Percentiles rank a stretch among this genome's conserved stretches.
Conservation (phyloP, 2,888 invertebrate genomes). For the Plagodis dolabraria region DNA sequence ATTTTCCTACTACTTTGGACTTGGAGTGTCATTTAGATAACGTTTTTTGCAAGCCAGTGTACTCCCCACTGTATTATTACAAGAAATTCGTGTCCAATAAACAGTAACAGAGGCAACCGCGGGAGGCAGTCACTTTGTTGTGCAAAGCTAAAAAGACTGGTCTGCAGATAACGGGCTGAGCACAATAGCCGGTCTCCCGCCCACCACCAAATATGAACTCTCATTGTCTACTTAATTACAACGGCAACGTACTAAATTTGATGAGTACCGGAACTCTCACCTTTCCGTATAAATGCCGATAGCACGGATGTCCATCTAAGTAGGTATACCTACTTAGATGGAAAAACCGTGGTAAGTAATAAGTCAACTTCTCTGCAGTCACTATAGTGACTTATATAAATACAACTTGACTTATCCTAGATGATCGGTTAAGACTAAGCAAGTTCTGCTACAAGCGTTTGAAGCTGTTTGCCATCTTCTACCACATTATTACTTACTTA, state of each 20-base stretch:
- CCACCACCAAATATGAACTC: slow-evolving; percentile 75
- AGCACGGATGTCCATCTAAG: neutral
- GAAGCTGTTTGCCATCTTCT: no score
- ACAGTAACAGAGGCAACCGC: slow-evolving; percentile 53
- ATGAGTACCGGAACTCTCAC: slow-evolving; percentile 20
- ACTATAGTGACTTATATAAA: no score
- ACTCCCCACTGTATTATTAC: slow-evolving; percentile 23
- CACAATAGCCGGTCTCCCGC: slow-evolving; percentile 65
- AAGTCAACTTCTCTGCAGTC: no score
- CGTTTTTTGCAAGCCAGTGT: slow-evolving; percentile 19
- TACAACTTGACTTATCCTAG: no score
- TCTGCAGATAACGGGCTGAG: slow-evolving; percentile 72
- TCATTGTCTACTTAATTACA: slow-evolving; percentile 82
- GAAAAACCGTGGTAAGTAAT: no score
- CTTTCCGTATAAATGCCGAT: neutral
- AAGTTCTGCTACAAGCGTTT: no score
- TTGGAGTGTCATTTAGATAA: slow-evolving; percentile 10
- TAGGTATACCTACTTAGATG: no score
- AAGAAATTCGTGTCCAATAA: slow-evolving; percentile 49
- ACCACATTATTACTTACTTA: no score
- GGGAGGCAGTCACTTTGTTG: slow-evolving; percentile 62
- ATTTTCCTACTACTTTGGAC: slow-evolving; percentile 1
- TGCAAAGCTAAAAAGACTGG: slow-evolving; percentile 75
- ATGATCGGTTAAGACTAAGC: no score
- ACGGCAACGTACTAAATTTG: slow-evolving; percentile 36